Evolutionary conservation across 2,113 vertebrate species (phyloP), one percentile per base, ranked within the genome.

Genomic region (Rhagologus leucostigma): DNA sequence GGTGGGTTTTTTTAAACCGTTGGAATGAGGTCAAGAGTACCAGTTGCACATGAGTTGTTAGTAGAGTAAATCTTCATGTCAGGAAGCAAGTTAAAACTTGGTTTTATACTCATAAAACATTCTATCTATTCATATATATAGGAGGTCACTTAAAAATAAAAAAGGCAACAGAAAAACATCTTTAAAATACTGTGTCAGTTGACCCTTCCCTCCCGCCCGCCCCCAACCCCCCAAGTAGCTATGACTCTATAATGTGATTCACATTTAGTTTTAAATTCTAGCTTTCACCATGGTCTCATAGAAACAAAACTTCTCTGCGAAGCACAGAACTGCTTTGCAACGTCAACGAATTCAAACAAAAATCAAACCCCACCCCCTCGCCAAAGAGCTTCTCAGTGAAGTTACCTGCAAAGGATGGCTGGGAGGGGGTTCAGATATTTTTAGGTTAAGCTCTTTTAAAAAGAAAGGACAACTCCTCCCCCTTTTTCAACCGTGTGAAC

Each of bases 71-170:
- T 97, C 95, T 97, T 96, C 96, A 97, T 71, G 90, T 96, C 94
- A 95, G 94, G 85, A 96, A 97, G 95, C 87, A 96, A 95, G 86
- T 96, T 95, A 96, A 96, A 94, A 97, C 93, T 97, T 94, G 89
- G 83, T 93, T 97, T 96, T 93, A 95, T 42, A 83, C 87, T 96
- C 95, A 94, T 97, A 96, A 97, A 96, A 97, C 94, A 97, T 95
- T 96, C 79, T 97, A 97, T 84, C 95, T 97, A 96, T 93, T 91
- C 77, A 95, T 96, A 96, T 97, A 97, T 97, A 97, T 95, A 92
- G 95, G 97, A 98, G 97, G 97, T 97, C 97, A 98, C 96, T 98
- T 96, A 97, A 96, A 96, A 97, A 94, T 93, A 96, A 97, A 97
- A 98, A 98, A 90, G 97, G 97, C 97, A 98, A 96, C 87, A 89